phyloP scores from a whole-genome alignment of 1,140 invertebrate species.

The Pissodes strobi region DNA sequence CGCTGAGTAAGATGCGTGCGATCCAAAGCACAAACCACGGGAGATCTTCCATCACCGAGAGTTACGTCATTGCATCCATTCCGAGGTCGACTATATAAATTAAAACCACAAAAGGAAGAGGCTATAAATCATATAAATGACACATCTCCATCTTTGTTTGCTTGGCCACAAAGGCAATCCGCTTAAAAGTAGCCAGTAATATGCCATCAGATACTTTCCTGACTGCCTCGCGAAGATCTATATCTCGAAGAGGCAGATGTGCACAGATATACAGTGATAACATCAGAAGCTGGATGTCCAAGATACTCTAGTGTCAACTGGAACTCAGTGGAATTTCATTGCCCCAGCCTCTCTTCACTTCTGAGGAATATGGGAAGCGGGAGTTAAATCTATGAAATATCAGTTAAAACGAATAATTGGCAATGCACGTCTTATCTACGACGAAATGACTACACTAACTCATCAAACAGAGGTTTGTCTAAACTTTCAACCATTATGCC shows the following conservation, averaged over 20 bases:
- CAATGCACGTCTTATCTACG: conserved; percentile 28
- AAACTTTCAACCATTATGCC: conserved; percentile 39
- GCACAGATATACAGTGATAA: conserved; percentile 43
- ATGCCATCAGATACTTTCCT: conserved; percentile 46
- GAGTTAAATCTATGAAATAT: conserved; percentile 53
- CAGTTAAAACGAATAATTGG: conserved; percentile 45
- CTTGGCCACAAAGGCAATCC: conserved; percentile 41
- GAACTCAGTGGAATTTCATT: conserved; percentile 25
- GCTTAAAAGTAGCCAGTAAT: conserved; percentile 47
- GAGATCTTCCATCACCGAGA: too few relatives aligned
- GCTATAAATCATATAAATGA: conserved; percentile 42
- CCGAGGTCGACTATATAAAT: too few relatives aligned
- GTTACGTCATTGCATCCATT: too few relatives aligned
- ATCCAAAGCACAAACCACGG: too few relatives aligned
- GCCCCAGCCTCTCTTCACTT: conserved; percentile 53
- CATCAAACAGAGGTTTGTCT: conserved; percentile 35
- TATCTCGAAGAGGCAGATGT: conserved; percentile 37
- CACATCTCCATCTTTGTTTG: conserved; percentile 39
- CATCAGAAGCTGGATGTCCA: too few relatives aligned
- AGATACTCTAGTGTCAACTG: too few relatives aligned
- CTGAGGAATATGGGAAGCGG: conserved; percentile 55
- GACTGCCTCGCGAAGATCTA: conserved; percentile 44
- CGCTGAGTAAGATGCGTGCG: too few relatives aligned
- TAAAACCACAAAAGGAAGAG: conserved; percentile 28
- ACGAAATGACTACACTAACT: conserved; percentile 36